These are phyloP conservation scores for Drosophila lacicola DNA, from an alignment of 2,888 invertebrate species.

Conservation along the genomic window DNA sequence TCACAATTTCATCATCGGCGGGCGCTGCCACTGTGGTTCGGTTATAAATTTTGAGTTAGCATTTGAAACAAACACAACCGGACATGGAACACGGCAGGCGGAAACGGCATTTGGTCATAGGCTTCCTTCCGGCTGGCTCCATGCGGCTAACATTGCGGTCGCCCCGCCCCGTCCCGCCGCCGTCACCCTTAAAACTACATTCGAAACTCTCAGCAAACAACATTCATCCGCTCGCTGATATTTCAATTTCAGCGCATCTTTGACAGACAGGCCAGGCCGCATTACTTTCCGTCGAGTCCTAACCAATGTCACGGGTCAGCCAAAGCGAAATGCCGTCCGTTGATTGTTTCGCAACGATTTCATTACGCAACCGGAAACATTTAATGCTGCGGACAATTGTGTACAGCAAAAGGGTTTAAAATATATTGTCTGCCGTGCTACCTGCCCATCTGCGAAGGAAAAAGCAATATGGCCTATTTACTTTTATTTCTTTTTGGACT, in stretches of 20 bases:
- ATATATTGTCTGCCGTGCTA: not conserved
- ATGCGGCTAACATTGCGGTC: constrained; percentile 72
- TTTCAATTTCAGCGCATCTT: constrained; percentile 50
- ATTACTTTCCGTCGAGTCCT: constrained; percentile 19
- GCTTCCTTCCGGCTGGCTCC: constrained; percentile 74
- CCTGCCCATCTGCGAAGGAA: constrained; percentile 4
- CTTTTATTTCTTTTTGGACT: not conserved
- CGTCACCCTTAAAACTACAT: constrained; percentile 33
- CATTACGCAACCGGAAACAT: constrained; percentile 37
- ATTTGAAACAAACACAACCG: constrained; percentile 45
- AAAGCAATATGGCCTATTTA: not conserved
- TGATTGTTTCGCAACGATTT: constrained; percentile 41
- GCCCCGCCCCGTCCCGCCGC: not conserved
- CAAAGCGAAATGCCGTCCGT: constrained; percentile 24
- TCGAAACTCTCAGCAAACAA: constrained; percentile 51
- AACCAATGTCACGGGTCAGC: constrained; percentile 27
- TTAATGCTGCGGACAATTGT: constrained; percentile 20
- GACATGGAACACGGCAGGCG: constrained; percentile 53
- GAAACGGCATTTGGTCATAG: constrained; percentile 70
- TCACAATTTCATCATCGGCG: constrained; percentile 38
- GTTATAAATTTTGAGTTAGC: constrained; percentile 49
- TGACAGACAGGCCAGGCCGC: constrained; percentile 41
- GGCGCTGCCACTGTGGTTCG: constrained; percentile 10
- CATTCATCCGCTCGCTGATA: constrained; percentile 37
- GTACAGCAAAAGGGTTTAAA: constrained; percentile 4